These are phyloP conservation scores for Geopemphigus sp. DNA, from an alignment of 1,140 invertebrate genomes.

Conservation along the genomic window DNA sequence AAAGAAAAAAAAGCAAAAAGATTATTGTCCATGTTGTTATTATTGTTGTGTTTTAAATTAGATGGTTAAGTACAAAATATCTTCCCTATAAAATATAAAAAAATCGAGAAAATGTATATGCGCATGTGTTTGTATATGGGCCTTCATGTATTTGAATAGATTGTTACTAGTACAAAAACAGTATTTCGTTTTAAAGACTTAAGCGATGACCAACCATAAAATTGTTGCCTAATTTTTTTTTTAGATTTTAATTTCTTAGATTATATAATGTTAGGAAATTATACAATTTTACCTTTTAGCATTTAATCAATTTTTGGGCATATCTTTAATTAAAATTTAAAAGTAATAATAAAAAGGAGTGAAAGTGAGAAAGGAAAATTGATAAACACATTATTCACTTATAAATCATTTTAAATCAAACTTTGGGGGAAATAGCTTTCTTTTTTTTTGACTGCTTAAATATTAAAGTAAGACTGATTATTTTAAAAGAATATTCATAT, in stretches of 20 bases:
- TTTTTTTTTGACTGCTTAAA: slow-evolving; percentile 46
- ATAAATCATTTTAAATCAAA: slow-evolving; percentile 19
- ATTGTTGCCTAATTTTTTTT: slow-evolving; percentile 47
- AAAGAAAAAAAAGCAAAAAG: slow-evolving; percentile 44
- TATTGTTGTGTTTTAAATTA: slow-evolving; percentile 50
- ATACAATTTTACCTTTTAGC: slow-evolving; percentile 44
- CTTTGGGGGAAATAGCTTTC: slow-evolving; percentile 30
- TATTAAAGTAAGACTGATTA: slow-evolving; percentile 46
- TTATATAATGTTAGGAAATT: slow-evolving; percentile 39
- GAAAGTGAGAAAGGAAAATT: background rate
- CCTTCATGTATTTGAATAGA: slow-evolving; percentile 47
- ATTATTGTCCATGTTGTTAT: slow-evolving; percentile 50
- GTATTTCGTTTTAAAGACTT: slow-evolving; percentile 48
- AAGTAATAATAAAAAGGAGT: background rate
- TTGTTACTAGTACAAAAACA: slow-evolving; percentile 50
- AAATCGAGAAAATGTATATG: slow-evolving; percentile 34
- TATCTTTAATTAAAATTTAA: slow-evolving; percentile 40
- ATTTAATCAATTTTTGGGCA: slow-evolving; percentile 45
- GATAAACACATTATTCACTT: slow-evolving; percentile 1
- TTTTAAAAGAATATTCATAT: slow-evolving; percentile 44
- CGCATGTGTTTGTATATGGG: slow-evolving; percentile 49
- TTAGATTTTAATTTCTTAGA: slow-evolving; percentile 49
- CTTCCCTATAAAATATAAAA: slow-evolving; percentile 41
- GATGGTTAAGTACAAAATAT: slow-evolving; percentile 49
- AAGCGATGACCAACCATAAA: slow-evolving; percentile 48